These are phyloP conservation scores for Acanthosepion lycidas DNA, from an alignment of 2,888 invertebrate genomes.

Conservation along the genomic window DNA sequence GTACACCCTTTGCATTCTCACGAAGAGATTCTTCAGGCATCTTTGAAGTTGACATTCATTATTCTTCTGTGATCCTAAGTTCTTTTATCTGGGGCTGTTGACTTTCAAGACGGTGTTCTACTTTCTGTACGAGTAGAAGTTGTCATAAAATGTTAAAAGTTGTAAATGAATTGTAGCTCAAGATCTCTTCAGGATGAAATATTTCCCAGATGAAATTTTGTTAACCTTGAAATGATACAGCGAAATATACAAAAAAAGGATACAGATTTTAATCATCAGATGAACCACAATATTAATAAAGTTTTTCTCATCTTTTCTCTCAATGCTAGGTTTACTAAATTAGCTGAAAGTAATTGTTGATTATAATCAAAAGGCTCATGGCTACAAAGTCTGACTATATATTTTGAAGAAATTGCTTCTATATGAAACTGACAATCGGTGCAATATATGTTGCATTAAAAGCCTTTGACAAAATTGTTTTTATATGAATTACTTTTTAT, in stretches of 20 bases:
- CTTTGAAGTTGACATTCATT: constrained; percentile 2
- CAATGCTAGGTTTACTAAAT: not conserved
- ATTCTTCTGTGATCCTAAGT: constrained; percentile 33
- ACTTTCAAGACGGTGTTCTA: not conserved
- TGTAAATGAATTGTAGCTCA: not conserved
- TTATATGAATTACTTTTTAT: not conserved
- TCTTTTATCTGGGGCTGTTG: constrained; percentile 33
- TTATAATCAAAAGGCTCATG: not conserved
- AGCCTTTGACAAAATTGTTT: not conserved
- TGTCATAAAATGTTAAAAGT: constrained; percentile 13
- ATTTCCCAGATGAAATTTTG: not conserved
- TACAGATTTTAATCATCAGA: constrained; percentile 15
- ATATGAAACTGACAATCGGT: not conserved
- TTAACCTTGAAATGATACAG: constrained; percentile 22
- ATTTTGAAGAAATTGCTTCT: not conserved
- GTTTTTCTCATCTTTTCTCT: not conserved
- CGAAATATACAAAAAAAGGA: not conserved
- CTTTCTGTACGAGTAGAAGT: not conserved
- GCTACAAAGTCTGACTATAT: not conserved
- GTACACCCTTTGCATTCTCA: constrained; percentile 20
- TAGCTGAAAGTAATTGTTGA: not conserved
- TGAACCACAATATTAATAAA: not conserved
- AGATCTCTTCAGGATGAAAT: constrained; percentile 15
- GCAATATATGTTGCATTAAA: not conserved
- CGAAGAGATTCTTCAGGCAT: constrained; percentile 20